Evolutionary conservation across 2,888 invertebrate genomes (phyloP).

Genomic region (Nomada goodeniana): DNA sequence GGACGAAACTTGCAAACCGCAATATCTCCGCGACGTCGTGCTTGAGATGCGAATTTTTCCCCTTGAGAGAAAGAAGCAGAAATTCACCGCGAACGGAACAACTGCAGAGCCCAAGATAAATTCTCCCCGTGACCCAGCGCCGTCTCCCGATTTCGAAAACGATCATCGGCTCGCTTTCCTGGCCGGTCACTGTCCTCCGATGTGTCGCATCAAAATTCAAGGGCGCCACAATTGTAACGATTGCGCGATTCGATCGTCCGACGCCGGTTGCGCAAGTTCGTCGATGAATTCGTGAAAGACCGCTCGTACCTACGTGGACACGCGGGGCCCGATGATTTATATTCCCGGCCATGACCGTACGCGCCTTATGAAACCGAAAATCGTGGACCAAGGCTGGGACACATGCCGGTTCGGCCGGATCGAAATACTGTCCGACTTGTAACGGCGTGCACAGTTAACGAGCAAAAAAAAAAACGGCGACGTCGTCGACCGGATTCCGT

Average conservation of each 20-base stretch:
- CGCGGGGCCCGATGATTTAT: conserved; percentile 15
- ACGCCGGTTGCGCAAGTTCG: conserved; percentile 15
- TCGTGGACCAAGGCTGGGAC: neutral
- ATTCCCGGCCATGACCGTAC: neutral
- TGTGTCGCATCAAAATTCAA: conserved; percentile 35
- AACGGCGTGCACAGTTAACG: neutral
- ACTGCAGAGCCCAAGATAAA: too few relatives aligned
- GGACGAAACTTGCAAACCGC: too few relatives aligned
- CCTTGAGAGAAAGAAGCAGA: too few relatives aligned
- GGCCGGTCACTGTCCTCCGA: conserved; percentile 20
- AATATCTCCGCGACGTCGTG: too few relatives aligned
- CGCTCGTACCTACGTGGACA: neutral
- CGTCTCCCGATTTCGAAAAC: neutral
- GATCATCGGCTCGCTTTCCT: neutral
- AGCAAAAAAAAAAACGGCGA: neutral
- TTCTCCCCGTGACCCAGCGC: neutral
- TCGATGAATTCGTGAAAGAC: conserved; percentile 25
- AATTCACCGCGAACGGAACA: too few relatives aligned
- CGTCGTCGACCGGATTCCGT: neutral
- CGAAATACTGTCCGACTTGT: neutral
- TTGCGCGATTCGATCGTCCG: conserved; percentile 25
- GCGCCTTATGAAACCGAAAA: conserved; percentile 16
- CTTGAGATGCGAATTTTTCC: too few relatives aligned
- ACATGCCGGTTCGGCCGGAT: neutral
- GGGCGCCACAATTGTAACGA: conserved; percentile 16